phyloP scores from a whole-genome alignment of 2,113 vertebrate species.

The Cyanoramphus novaezelandiae region DNA sequence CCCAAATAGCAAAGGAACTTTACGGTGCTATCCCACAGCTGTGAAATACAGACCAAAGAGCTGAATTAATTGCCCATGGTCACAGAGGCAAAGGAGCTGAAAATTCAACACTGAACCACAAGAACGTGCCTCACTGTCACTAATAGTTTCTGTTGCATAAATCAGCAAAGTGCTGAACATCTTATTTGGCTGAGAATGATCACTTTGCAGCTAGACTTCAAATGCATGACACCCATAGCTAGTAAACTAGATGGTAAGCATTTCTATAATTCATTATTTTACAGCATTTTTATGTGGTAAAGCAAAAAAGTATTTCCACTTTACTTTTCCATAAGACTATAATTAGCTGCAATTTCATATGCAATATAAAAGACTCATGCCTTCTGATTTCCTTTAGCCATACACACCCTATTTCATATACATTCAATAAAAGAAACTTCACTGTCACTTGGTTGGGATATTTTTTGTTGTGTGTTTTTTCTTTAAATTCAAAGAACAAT shows the following conservation, averaged over 20 bases:
- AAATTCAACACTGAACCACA: not conserved
- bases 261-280: not conserved
- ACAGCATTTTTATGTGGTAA: not conserved
- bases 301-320: not conserved
- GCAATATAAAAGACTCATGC: not conserved
- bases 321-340: not conserved
- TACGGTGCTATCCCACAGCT: not conserved
- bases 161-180: not conserved
- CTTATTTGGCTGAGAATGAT: not conserved
- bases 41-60: not conserved
- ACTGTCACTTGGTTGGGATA: not conserved
- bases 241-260: not conserved
- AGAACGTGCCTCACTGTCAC: not conserved
- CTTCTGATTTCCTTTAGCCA: conserved; percentile 9
- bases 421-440: not conserved
- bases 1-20: not conserved
- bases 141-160: not conserved
- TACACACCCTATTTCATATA: not conserved
- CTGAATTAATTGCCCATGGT: not conserved
- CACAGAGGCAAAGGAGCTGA: not conserved
- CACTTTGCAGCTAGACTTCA: not conserved
- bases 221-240: not conserved
- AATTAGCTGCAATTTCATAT: not conserved
- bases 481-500: conserved; percentile 33
- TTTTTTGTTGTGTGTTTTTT: not conserved